These are phyloP conservation scores for Scortum barcoo DNA, from an alignment of 2,113 vertebrate genomes.

Conservation along the genomic window DNA sequence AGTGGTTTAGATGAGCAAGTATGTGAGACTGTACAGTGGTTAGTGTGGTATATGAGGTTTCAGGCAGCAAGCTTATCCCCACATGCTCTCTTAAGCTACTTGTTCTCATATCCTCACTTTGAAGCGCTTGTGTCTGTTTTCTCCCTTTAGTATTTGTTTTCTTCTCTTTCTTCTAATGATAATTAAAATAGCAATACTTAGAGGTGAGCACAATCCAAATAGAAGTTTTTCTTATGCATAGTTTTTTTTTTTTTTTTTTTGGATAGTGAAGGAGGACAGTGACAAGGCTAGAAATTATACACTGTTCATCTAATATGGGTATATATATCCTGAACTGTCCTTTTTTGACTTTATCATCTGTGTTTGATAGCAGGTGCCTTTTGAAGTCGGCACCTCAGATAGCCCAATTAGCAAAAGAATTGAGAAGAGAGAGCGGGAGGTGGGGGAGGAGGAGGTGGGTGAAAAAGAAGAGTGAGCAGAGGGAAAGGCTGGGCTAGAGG, in stretches of 20 bases:
- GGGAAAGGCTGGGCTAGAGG: slow-evolving; percentile 65
- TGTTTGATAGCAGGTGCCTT: slow-evolving; percentile 69
- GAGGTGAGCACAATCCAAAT: not conserved
- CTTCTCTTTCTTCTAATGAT: not conserved
- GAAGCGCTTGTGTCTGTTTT: slow-evolving; percentile 19
- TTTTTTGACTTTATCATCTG: slow-evolving; percentile 35
- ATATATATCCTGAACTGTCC: slow-evolving; percentile 16
- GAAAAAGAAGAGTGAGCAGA: slow-evolving; percentile 53
- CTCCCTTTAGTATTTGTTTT: not conserved
- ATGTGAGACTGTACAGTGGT: slow-evolving; percentile 21
- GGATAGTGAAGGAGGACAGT: not conserved
- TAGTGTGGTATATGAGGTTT: slow-evolving; percentile 18
- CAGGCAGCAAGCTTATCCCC: slow-evolving; percentile 32
- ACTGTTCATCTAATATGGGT: slow-evolving; percentile 26
- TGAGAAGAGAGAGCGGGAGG: slow-evolving; percentile 15
- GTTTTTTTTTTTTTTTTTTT: not conserved
- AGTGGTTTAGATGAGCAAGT: slow-evolving; percentile 40
- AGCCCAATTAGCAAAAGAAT: slow-evolving; percentile 80
- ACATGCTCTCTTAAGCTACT: slow-evolving; percentile 30
- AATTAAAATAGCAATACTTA: not conserved
- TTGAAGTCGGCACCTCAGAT: slow-evolving; percentile 80
- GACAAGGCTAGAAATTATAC: not conserved
- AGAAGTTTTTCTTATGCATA: not conserved
- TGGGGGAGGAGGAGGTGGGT: slow-evolving; percentile 38
- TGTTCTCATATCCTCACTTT: slow-evolving; percentile 31